Evolutionary conservation across 2,888 invertebrate genomes (phyloP), one percentile per base, ranked within the genome.

Genomic region (Macrophya annulata): DNA sequence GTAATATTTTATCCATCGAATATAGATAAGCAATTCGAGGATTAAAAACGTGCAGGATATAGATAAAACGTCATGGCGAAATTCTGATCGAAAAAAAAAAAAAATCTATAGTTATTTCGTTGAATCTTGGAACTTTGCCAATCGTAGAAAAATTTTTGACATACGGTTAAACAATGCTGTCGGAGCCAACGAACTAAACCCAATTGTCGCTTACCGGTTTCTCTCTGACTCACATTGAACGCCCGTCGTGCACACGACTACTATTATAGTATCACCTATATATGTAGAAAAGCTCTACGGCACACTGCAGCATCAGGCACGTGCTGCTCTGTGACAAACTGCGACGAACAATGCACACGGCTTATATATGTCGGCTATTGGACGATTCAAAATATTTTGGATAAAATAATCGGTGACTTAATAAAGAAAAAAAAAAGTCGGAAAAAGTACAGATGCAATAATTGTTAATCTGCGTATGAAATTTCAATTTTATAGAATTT

Each of bases 81-180:
- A 17, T n/a, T 9, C 65, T 31, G 6, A n/a, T n/a, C n/a, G n/a
- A n/a, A n/a, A n/a, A n/a, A n/a, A n/a, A n/a, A n/a, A 45, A 10
- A 43, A 10, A n/a, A 74, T 74, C 72, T 1, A 31, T 31, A 45
- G 43, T 45, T 21, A 45, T 40, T 6, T 15, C 40, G 43, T 37
- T 17, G 37, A 55, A n/a, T 17, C 43, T n/a, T 77, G 77, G 77
- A 15, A 15, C 9, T 37, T 55, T 10, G 77, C 77, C 77, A 77
- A 31, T 77, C 31, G 31, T 55, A n/a, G 10, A 40, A 77, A 51
- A 12, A 3, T 77, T 77, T 77, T 55, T 43, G 77, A 55, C 77
- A 77, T 77, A 55, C 15, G 77, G 51, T 77, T 55, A n/a, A 74
- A 74, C 72, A 74, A 74, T 74, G 72, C 43, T n/a, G 45, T 74